Evolutionary conservation across 2,888 invertebrate genomes (phyloP), one percentile per base, ranked within the genome.

Genomic region (Ennomos erosarius): DNA sequence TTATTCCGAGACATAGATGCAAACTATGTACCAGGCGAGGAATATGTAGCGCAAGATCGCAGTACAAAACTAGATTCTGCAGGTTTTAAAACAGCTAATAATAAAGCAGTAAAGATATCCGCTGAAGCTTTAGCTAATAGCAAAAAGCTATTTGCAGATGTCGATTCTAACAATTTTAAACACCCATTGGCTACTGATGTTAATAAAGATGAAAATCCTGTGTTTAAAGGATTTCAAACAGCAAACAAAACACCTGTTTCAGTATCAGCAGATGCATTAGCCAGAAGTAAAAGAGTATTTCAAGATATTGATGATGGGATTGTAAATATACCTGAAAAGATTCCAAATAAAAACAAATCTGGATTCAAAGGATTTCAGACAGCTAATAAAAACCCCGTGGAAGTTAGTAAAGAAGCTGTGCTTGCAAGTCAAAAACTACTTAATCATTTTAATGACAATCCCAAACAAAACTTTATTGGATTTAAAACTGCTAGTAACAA

Each of bases 401-500:
- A 38, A 12, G 12, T 39, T 10, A 34, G 12, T 11, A 83, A 83
- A 67, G 57, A 65, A 26, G 72, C 75, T 40, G 10, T 54, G 9
- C 40, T 35, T 40, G 77, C 78, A 65, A 82, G 81, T 35, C 81
- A 73, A 59, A 70, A 72, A 37, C 48, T 86, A 35, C 84, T 88
- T 62, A 68, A 76, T 51, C 78, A 83, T 59, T 71, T 79, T 13
- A 63, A 75, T 47, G 50, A 59, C 9, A 34, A 38, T 37, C 9
- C 39, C 33, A 42, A 5, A 9, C 26, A 47, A 37, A 13, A 48
- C 10, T 64, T 58, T 39, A 12, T 37, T 34, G 87, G 84, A 12
- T 90, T 90, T 66, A 74, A 78, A 70, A 85, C 87, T 1, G 92
- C 89, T 9, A 84, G 76, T 64, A 88, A 91, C 40, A 88, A 86